A percentile compares a stretch with the other conserved stretches of the same genome.
phyloP scores from a whole-genome alignment of 2,797 vertebrate species.

The Danio albolineatus region DNA sequence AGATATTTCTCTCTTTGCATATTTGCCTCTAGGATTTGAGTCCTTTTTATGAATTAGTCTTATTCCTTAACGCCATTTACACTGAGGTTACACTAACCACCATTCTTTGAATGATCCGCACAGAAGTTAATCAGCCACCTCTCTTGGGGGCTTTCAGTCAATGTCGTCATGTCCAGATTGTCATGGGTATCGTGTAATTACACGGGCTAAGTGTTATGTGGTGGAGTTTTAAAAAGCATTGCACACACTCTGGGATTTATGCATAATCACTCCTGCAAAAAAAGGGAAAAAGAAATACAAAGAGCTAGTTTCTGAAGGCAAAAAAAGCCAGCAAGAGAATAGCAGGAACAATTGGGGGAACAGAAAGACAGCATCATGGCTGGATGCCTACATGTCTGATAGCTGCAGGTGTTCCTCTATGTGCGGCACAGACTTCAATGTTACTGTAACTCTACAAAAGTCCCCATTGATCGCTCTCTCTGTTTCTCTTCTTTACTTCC shows the following conservation, averaged over 20 bases:
- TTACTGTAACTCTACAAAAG: constrained; percentile 17
- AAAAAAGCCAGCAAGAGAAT: neutral
- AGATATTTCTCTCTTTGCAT: neutral
- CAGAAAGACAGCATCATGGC: constrained; percentile 2
- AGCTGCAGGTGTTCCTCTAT: constrained; percentile 10
- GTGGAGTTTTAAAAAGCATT: neutral
- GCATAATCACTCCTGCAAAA: neutral
- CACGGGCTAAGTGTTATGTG: neutral
- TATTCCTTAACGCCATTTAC: neutral
- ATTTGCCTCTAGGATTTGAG: neutral
- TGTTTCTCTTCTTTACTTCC: neutral
- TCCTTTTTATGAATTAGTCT: neutral
- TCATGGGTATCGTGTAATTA: neutral
- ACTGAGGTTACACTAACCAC: neutral
- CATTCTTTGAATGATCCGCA: neutral
- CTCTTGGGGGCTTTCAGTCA: neutral
- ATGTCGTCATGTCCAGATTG: constrained; percentile 11
- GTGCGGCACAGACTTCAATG: constrained; percentile 13
- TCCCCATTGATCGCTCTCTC: neutral
- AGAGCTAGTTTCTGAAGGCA: neutral
- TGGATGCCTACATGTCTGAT: neutral
- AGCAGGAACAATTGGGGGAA: neutral
- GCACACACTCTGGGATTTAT: neutral
- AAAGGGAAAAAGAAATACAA: neutral
- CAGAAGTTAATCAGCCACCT: constrained; percentile 3